Conservation (phyloP, 2,888 invertebrate genomes). For the Ganaspis brasiliensis region DNA sequence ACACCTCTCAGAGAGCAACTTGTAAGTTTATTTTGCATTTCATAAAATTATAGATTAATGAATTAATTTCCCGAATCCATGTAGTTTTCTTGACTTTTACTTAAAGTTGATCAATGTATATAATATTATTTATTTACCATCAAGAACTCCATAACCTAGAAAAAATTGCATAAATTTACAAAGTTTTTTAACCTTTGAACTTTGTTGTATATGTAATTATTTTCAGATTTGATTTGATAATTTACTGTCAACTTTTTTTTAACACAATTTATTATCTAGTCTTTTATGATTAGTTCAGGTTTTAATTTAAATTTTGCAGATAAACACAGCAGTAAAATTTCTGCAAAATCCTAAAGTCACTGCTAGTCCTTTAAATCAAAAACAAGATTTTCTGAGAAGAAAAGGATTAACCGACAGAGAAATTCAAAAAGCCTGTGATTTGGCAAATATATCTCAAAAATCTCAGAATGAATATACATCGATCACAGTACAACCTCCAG, state of each 20-base stretch:
- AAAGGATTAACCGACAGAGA: constrained; percentile 90
- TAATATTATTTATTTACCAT: not conserved
- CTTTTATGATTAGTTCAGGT: too few relatives aligned
- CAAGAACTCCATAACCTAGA: not conserved
- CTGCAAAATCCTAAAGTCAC: constrained; percentile 92
- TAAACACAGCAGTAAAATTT: constrained; percentile 92
- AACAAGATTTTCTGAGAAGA: constrained; percentile 88
- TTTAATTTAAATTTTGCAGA: constrained; percentile 82
- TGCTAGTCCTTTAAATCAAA: constrained; percentile 88
- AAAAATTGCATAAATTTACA: not conserved
- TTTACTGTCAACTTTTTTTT: not conserved
- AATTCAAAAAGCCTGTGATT: constrained; percentile 88
- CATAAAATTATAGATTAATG: not conserved
- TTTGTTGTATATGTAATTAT: not conserved
- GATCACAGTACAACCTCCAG: constrained; percentile 71
- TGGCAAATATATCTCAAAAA: constrained; percentile 79
- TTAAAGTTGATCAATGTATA: not conserved
- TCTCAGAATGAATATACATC: constrained; percentile 67
- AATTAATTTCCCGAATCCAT: not conserved
- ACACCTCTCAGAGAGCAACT: constrained; percentile 3
- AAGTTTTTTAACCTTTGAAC: not conserved
- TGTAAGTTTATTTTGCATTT: not conserved
- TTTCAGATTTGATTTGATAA: constrained; percentile 8
- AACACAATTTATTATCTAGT: not conserved
- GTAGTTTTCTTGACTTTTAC: not conserved